Conservation (phyloP, 2,888 invertebrate species). For the Venusia cambrica region DNA sequence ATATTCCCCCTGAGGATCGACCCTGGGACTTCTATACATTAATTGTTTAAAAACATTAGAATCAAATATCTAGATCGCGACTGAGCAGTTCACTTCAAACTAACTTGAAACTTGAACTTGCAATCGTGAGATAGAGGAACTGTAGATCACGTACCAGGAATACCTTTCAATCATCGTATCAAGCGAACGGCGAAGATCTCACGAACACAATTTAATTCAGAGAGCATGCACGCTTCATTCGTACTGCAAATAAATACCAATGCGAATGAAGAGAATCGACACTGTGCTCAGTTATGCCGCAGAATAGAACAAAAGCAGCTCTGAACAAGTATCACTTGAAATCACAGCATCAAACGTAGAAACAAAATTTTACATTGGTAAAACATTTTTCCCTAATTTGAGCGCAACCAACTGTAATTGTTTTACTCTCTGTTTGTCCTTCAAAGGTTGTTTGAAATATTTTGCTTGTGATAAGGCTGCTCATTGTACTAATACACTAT, state of each 20-base stretch:
- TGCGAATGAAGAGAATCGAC: slow-evolving; percentile 42
- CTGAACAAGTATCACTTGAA: slow-evolving; percentile 3
- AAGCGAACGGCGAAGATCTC: slow-evolving; percentile 43
- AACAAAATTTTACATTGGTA: too few relatives aligned
- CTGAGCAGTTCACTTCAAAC: slow-evolving; percentile 19
- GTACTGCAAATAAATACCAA: slow-evolving; percentile 54
- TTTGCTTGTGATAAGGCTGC: too few relatives aligned
- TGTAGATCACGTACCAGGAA: slow-evolving; percentile 49
- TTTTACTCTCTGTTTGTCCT: too few relatives aligned
- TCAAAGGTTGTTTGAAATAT: too few relatives aligned
- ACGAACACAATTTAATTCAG: slow-evolving; percentile 56
- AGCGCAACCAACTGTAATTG: too few relatives aligned
- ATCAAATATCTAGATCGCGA: slow-evolving; percentile 20
- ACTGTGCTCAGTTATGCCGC: slow-evolving; percentile 15
- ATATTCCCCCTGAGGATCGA: too few relatives aligned
- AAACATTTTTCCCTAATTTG: too few relatives aligned
- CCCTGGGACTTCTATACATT: too few relatives aligned
- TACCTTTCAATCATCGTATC: slow-evolving; percentile 65
- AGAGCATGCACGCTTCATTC: slow-evolving; percentile 49
- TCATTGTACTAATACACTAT: too few relatives aligned
- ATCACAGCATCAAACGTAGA: slow-evolving; percentile 16
- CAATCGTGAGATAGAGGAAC: slow-evolving; percentile 23
- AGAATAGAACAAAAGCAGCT: slow-evolving; percentile 1
- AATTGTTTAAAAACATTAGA: too few relatives aligned
- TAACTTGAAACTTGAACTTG: slow-evolving; percentile 27